Base-by-base conservation (phyloP, 2,113 vertebrate species). In the Heterocephalus glaber region DNA sequence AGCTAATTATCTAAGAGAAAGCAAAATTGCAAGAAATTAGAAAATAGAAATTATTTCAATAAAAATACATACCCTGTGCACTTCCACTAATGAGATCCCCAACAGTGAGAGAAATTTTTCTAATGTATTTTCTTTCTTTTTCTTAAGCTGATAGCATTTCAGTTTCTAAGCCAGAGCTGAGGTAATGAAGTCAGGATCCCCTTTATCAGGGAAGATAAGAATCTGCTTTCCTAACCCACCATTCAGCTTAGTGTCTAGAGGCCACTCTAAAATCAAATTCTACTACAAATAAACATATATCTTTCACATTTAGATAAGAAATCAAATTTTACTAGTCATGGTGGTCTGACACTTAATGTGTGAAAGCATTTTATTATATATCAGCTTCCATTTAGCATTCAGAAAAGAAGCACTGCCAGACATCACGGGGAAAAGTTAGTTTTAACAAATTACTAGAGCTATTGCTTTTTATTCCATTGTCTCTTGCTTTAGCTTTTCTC, bases 1-100 rank as follows among this genome's bases (percentile, higher is more conserved):
- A 98, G 97, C 99, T 99, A 89, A 99, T 99, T 92, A 99, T 98
- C 99, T 99, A 96, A 74, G 56, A 95, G 44, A 90, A 96, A 96
- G 97, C 52, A 92, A 82, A 79, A 76, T 94, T 88, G 86, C 44
- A 54, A 92, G 86, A 95, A 96, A 38, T 91, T 20, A 72, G 93
- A 88, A n/a, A n/a, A n/a, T n/a, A n/a, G n/a, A n/a, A n/a, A n/a
- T 97, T 82, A 94, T 97, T 96, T 95, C 68, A 95, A 72, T 93
- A 92, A 90, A 70, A 44, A 5, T 52, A 1, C 52, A 77, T 5
- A n/a, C 86, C 58, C 65, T 95, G 49, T 38, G 63, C n/a, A 38
- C 90, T 92, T 95, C 56, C 7, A 35, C 49, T 80, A 26, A 35
- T 49, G 1, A 81, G 19, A 80, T 89, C 49, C 76, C 49, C 97